Evolutionary conservation across 2,113 vertebrate species (phyloP).

Genomic region (Microcebus ravelobensis): DNA sequence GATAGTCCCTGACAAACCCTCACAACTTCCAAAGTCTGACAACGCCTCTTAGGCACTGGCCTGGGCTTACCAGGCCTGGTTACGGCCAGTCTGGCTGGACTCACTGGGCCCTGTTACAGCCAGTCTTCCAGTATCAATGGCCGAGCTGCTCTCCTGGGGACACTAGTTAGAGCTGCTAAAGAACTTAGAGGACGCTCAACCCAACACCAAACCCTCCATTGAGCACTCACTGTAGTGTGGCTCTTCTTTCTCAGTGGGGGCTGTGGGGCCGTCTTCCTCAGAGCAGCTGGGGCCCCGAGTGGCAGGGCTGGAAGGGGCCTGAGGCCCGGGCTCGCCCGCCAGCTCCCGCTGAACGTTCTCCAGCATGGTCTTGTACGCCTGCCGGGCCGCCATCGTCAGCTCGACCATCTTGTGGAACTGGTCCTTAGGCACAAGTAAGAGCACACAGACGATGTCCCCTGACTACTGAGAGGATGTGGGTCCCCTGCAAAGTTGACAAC

Average conservation of each 20-base stretch:
- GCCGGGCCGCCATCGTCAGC: conserved; percentile 93
- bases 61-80: background rate
- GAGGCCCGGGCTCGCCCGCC: conserved; percentile 56
- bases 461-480: background rate
- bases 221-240: conserved; percentile 92
- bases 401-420: conserved; percentile 97
- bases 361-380: conserved; percentile 93
- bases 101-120: background rate
- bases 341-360: conserved; percentile 79
- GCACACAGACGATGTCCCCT: background rate
- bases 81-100: background rate
- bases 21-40: background rate
- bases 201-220: too few relatives aligned
- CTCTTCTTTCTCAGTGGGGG: conserved; percentile 84
- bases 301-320: background rate
- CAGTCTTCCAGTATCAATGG: accelerated
- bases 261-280: conserved; percentile 29
- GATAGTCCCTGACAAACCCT: background rate
- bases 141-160: background rate
- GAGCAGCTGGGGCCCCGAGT: background rate
- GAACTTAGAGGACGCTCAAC: background rate
- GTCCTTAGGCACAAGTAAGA: conserved; percentile 82
- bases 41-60: background rate
- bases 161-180: background rate
- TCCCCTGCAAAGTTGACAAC: background rate